phyloP scores from a whole-genome alignment of 2,888 invertebrate species.

The Sesia apiformis region DNA sequence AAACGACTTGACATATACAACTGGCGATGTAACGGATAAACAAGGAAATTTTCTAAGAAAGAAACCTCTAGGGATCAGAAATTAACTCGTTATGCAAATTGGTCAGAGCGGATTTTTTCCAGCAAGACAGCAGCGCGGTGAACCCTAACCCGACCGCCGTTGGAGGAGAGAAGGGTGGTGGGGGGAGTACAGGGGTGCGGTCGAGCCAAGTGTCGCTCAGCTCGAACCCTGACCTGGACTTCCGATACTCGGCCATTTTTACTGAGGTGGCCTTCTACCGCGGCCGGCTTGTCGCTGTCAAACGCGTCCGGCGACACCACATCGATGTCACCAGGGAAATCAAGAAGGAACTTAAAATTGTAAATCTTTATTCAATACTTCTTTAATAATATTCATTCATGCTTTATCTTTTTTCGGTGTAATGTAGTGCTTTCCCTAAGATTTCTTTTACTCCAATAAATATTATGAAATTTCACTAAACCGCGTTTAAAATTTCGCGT shows the following conservation, averaged over 20 bases:
- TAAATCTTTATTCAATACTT: slow-evolving; percentile 43
- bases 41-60: not conserved
- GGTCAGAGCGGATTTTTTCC: slow-evolving; percentile 71
- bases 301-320: slow-evolving; percentile 87
- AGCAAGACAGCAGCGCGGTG: slow-evolving; percentile 74
- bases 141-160: slow-evolving; percentile 88
- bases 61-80: not conserved
- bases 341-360: slow-evolving; percentile 94
- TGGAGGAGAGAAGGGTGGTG: slow-evolving; percentile 41
- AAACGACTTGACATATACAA: too few species aligned
- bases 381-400: too few species aligned
- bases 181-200: slow-evolving; percentile 68
- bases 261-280: slow-evolving; percentile 93
- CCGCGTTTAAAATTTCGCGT: too few species aligned
- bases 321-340: slow-evolving; percentile 92
- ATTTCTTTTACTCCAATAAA: too few species aligned
- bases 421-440: too few species aligned
- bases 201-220: slow-evolving; percentile 93
- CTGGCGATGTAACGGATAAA: not conserved
- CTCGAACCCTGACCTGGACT: slow-evolving; percentile 94
- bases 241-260: slow-evolving; percentile 91
- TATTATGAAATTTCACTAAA: too few species aligned
- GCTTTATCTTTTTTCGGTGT: too few species aligned
- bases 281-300: slow-evolving; percentile 90
- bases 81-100: slow-evolving; percentile 21